Base-by-base conservation (phyloP, 2,888 invertebrate species). In the Drosophila lutescens region DNA sequence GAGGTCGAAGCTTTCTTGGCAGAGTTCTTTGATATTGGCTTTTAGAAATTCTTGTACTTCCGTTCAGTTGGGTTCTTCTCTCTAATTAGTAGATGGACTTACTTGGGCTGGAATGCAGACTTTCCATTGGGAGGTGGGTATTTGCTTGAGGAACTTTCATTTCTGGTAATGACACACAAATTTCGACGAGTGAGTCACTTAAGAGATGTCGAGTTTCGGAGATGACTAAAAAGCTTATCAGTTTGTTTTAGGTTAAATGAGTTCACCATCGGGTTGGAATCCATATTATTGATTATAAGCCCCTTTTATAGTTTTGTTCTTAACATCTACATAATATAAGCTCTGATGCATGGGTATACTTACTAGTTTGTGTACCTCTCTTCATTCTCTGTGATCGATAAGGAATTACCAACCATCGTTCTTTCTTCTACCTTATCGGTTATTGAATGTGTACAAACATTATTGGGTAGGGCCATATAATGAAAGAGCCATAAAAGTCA, bases 11-110 rank as follows among this genome's bases (percentile, higher is more conserved):
- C 44, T 60, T 60, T 65, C 38, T 53, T 46, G 51, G 15, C 53
- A 23, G 61, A 34, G 32, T 46, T 46, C 44, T 65, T 38, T 38
- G 61, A 34, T 44, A 30, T 50, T 12, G 15, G 5, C 15, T 20
- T 61, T 61, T 53, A 13, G 62, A 46, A 49, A 62, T 59, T 49
- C 65, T 46, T 23, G 46, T 53, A 66, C 65, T 66, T 66, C 66
- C 66, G 66, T 63, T 63, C n/a, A n/a, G 26, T n/a, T n/a, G 23
- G 51, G 20, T 47, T 62, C 54, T 54, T 46, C 32, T 54, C 40
- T 47, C 40, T 54, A 62, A 66, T 62, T 62, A 62, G 40, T 62
- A 53, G 23, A 61, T 53, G 51, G 23, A 34, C 12, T 41, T 20
- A 59, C 43, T 43, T n/a, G 15, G 32, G 53, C 15, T 17, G 47